These are phyloP conservation scores for Tromatobia lineatoria DNA, from an alignment of 2,888 invertebrate genomes.

Conservation along the genomic window DNA sequence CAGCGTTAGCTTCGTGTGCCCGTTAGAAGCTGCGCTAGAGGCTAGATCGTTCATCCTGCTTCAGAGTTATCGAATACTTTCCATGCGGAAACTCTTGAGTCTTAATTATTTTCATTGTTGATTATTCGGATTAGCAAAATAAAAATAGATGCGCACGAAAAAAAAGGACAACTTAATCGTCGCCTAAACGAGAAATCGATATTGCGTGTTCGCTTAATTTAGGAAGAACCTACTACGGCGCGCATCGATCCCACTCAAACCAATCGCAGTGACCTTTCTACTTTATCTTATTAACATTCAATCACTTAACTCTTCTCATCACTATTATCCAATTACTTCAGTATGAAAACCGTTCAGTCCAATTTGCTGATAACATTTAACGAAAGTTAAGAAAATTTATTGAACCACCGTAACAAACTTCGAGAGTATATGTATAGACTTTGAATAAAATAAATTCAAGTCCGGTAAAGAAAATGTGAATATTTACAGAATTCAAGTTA, in stretches of 20 bases:
- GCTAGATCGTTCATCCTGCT: neutral
- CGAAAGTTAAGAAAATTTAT: too few relatives aligned
- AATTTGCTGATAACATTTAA: neutral
- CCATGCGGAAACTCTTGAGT: neutral
- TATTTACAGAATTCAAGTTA: too few relatives aligned
- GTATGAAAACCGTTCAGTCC: neutral
- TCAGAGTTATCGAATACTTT: neutral
- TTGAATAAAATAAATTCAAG: too few relatives aligned
- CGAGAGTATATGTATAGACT: too few relatives aligned
- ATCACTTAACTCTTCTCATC: neutral
- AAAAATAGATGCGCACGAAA: neutral
- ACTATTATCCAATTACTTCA: neutral
- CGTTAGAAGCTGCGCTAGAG: slow-evolving; percentile 18
- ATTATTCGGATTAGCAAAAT: neutral
- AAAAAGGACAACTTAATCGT: slow-evolving; percentile 33
- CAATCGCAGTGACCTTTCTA: slow-evolving; percentile 6
- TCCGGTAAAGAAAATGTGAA: too few relatives aligned
- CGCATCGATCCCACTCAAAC: slow-evolving; percentile 4
- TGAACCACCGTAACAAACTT: too few relatives aligned
- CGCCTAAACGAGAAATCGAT: slow-evolving; percentile 64
- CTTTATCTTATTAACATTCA: neutral
- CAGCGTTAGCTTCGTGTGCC: neutral
- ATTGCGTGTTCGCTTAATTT: slow-evolving; percentile 63
- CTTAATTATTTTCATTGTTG: neutral
- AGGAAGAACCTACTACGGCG: slow-evolving; percentile 24